phyloP scores from a whole-genome alignment of 2,113 vertebrate genomes.

The Cairina moschata region DNA sequence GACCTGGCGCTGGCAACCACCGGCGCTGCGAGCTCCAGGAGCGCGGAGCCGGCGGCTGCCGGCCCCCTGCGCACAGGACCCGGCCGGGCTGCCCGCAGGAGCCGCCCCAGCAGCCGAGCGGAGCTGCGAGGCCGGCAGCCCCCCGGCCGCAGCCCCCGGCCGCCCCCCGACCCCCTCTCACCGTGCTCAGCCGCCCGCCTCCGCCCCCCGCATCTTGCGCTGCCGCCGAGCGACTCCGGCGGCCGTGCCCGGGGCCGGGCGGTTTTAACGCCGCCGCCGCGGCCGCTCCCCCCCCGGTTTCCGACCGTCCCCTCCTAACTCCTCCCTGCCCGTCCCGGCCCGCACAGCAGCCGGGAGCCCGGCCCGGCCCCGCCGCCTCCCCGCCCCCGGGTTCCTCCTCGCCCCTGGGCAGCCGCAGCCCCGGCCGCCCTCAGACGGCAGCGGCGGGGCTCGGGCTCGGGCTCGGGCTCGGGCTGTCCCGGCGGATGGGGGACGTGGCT shows the following conservation, averaged over 20 bases:
- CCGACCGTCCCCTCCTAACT: not conserved
- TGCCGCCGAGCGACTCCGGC: not conserved
- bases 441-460: no score
- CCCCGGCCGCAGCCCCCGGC: not conserved
- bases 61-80: no score
- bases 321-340: not conserved
- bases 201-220: slow-evolving; percentile 24
- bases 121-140: not conserved
- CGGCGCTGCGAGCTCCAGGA: not conserved
- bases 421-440: not conserved
- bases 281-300: not conserved
- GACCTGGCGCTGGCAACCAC: not conserved
- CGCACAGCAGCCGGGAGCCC: not conserved
- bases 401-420: fast-evolving
- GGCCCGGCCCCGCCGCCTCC: not conserved
- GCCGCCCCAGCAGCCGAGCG: not conserved
- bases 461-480: no score
- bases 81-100: not conserved
- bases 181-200: not conserved
- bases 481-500: not conserved
- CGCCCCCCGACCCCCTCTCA: no score
- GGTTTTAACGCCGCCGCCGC: not conserved
- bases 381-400: no score
- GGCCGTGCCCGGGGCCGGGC: not conserved
- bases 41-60: not conserved